These are phyloP conservation scores for Dascyllus trimaculatus DNA, from an alignment of 2,113 vertebrate genomes.

Conservation along the genomic window DNA sequence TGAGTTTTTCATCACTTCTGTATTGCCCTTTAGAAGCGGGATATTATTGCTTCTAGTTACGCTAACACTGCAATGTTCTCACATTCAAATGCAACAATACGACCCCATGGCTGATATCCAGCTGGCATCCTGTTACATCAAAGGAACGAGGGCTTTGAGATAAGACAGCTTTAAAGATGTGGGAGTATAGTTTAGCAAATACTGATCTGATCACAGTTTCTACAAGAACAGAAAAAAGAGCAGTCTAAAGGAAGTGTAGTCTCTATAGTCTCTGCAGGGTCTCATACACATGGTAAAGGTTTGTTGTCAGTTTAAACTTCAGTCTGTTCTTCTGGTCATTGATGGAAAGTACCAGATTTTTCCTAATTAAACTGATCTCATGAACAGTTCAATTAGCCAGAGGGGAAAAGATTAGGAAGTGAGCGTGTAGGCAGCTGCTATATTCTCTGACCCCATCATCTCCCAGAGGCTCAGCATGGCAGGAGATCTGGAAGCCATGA, in stretches of 20 bases:
- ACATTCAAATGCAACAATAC: constrained; percentile 27
- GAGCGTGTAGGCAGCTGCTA: background rate
- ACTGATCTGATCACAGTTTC: constrained; percentile 27
- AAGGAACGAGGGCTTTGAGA: constrained; percentile 21
- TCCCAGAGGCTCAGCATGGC: background rate
- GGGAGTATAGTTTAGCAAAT: constrained; percentile 20
- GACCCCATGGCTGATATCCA: constrained; percentile 31
- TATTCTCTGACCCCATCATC: background rate
- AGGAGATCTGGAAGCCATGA: constrained; percentile 1
- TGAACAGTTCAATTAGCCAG: constrained; percentile 12
- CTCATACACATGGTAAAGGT: background rate
- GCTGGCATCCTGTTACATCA: constrained; percentile 45
- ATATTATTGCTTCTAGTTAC: constrained; percentile 26
- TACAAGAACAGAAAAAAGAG: constrained; percentile 21
- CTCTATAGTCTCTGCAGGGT: background rate
- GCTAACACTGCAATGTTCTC: constrained; percentile 50
- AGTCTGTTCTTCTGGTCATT: background rate
- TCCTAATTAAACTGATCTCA: constrained; percentile 19
- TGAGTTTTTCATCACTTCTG: background rate
- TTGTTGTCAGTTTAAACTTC: constrained; percentile 4
- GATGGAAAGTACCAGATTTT: constrained; percentile 3
- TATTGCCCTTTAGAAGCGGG: constrained; percentile 25
- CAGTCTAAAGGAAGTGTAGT: background rate
- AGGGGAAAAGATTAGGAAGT: background rate
- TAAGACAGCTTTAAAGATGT: constrained; percentile 27